Conservation (phyloP, 1,140 invertebrate species). For the Dinothrombium tinctorium region DNA sequence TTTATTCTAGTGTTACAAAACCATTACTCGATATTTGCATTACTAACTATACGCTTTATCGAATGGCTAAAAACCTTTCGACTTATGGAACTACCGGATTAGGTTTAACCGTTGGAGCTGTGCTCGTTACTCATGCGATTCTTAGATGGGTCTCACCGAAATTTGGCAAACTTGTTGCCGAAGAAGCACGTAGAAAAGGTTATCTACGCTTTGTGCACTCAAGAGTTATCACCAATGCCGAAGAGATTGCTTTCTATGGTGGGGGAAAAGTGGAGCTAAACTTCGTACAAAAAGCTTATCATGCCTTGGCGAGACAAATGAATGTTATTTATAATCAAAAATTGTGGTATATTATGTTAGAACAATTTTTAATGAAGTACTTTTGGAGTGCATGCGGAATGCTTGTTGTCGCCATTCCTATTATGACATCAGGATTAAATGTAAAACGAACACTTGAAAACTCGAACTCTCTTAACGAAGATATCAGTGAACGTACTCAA, state of each 20-base stretch:
- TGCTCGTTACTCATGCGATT: slow-evolving; percentile 49
- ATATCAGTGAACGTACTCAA: slow-evolving; percentile 66
- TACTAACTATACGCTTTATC: slow-evolving; percentile 55
- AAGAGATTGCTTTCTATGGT: slow-evolving; percentile 94
- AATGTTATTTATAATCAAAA: slow-evolving; percentile 62
- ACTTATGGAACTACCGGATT: slow-evolving; percentile 30
- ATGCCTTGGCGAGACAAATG: slow-evolving; percentile 52
- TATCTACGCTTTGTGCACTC: slow-evolving; percentile 78
- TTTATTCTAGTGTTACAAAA: slow-evolving; percentile 91
- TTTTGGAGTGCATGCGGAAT: slow-evolving; percentile 91
- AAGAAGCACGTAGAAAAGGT: slow-evolving; percentile 77
- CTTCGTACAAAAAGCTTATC: slow-evolving; percentile 56
- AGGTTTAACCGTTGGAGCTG: slow-evolving; percentile 42
- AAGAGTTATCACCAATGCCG: slow-evolving; percentile 79
- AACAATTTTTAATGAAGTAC: slow-evolving; percentile 98
- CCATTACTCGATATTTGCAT: slow-evolving; percentile 75
- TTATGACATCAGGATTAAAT: slow-evolving; percentile 4
- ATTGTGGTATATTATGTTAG: slow-evolving; percentile 91
- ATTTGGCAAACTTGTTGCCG: slow-evolving; percentile 80
- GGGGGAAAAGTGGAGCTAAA: slow-evolving; percentile 70
- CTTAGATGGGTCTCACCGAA: slow-evolving; percentile 59
- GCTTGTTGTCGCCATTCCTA: slow-evolving; percentile 15
- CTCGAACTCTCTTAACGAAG: slow-evolving; percentile 21
- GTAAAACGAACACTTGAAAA: slow-evolving; percentile 3
- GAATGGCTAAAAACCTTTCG: slow-evolving; percentile 51